Conservation (phyloP, 2,113 vertebrate species). For the Planiliza haematocheilus region DNA sequence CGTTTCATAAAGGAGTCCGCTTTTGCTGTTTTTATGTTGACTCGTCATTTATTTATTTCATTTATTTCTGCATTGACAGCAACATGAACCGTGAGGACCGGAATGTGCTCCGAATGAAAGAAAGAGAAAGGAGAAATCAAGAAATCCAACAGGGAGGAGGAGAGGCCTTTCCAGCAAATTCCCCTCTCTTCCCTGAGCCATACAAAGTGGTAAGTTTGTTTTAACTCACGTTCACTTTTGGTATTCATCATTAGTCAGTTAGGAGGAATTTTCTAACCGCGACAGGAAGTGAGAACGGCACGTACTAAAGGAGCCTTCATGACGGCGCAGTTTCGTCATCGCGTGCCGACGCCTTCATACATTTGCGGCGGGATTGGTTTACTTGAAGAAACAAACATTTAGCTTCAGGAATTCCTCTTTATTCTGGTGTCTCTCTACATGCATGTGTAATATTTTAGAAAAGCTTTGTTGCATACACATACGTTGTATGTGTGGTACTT, state of each 20-base stretch:
- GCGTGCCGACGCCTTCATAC: too few species aligned
- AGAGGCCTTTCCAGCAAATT: constrained; percentile 96
- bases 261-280: constrained; percentile 15
- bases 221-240: constrained; percentile 30
- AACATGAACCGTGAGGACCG: constrained; percentile 99
- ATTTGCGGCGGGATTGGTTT: neutral
- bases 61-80: constrained; percentile 86
- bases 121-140: constrained; percentile 87
- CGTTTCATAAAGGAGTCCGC: constrained; percentile 26
- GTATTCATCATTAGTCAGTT: constrained; percentile 38
- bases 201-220: constrained; percentile 97
- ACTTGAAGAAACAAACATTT: too few species aligned
- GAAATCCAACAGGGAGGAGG: constrained; percentile 94
- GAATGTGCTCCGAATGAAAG: constrained; percentile 99
- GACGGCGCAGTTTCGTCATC: neutral
- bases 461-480: neutral
- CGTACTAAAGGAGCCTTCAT: neutral
- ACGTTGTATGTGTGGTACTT: too few species aligned
- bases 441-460: neutral
- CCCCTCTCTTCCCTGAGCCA: constrained; percentile 97
- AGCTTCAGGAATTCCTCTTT: constrained; percentile 1
- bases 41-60: constrained; percentile 73
- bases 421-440: neutral
- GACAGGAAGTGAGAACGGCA: constrained; percentile 36
- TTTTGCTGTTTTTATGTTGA: constrained; percentile 53